Evolutionary conservation across 2,888 invertebrate genomes (phyloP).

Genomic region (Hyppa rectilinea): DNA sequence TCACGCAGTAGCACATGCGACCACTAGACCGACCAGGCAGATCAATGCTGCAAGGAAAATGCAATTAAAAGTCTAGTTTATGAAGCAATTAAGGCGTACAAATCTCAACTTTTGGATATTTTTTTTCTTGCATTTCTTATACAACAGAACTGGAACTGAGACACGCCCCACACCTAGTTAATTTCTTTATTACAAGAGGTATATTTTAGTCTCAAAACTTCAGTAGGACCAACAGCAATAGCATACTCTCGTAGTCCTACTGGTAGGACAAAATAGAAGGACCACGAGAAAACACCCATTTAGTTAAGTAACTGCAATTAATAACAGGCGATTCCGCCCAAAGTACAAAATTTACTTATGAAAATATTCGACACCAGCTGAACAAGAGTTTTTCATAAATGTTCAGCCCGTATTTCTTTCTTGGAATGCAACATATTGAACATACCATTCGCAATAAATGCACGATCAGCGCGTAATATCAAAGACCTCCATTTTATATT

Average conservation of each 20-base stretch:
- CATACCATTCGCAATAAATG: neutral
- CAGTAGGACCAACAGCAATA: too few species aligned
- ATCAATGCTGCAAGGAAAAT: too few species aligned
- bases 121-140: neutral
- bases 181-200: too few species aligned
- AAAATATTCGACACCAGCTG: neutral
- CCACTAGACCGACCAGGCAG: too few species aligned
- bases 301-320: neutral
- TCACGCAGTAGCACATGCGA: too few species aligned
- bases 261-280: too few species aligned
- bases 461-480: constrained; percentile 1
- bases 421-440: neutral
- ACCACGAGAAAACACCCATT: too few species aligned
- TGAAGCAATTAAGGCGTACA: neutral
- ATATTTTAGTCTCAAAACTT: too few species aligned
- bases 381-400: neutral
- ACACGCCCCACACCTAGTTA: too few species aligned
- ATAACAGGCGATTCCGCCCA: neutral
- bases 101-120: neutral
- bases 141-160: too few species aligned
- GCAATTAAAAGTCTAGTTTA: neutral
- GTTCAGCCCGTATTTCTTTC: neutral
- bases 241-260: too few species aligned
- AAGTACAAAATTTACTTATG: neutral
- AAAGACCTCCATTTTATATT: constrained; percentile 43